phyloP scores from a whole-genome alignment of 2,797 vertebrate genomes.

The Artibeus jamaicensis region DNA sequence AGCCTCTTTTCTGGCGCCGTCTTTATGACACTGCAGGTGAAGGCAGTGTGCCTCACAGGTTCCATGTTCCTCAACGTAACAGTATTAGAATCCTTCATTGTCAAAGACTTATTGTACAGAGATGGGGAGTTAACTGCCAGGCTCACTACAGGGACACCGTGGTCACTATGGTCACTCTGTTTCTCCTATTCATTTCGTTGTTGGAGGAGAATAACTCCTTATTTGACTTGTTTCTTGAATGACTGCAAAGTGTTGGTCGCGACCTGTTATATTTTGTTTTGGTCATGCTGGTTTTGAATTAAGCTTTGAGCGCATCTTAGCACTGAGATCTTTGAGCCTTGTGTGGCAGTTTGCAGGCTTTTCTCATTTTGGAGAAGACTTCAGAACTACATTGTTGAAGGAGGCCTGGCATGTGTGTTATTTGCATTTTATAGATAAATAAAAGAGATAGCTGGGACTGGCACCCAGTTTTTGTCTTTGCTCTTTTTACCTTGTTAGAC shows the following conservation, averaged over 20 bases:
- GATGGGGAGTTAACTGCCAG: background rate
- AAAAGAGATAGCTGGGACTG: background rate
- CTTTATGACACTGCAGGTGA: background rate
- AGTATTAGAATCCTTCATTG: background rate
- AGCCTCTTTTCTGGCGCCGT: background rate
- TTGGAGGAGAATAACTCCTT: background rate
- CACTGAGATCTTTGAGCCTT: background rate
- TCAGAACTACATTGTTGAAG: background rate
- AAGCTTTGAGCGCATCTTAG: background rate
- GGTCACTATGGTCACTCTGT: background rate
- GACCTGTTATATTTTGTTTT: background rate
- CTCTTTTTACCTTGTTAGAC: background rate
- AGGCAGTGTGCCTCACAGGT: background rate
- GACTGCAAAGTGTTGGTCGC: background rate
- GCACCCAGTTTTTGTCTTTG: background rate
- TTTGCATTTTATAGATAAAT: background rate
- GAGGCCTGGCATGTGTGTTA: background rate
- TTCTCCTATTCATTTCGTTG: background rate
- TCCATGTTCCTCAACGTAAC: background rate
- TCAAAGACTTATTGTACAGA: background rate
- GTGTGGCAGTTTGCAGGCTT: background rate
- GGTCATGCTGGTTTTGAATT: background rate
- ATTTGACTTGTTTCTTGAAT: background rate
- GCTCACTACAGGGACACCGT: background rate
- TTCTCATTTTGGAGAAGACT: background rate